These are phyloP conservation scores for Zaprionus vittiger DNA, from an alignment of 1,140 invertebrate species.

Conservation along the genomic window DNA sequence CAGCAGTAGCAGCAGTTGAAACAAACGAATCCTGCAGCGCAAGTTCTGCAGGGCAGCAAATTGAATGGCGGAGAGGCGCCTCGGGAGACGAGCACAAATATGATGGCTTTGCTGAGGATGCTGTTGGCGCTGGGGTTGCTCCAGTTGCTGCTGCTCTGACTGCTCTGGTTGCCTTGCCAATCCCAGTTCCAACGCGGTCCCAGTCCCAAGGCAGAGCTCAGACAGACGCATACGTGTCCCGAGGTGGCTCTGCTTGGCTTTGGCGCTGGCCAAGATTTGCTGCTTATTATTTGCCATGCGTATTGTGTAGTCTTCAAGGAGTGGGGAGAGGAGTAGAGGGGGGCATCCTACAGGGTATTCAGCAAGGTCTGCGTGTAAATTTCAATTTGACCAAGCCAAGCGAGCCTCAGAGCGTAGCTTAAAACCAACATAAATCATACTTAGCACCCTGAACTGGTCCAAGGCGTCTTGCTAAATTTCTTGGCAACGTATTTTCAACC, in stretches of 20 bases:
- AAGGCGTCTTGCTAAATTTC: not conserved
- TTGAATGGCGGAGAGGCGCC: slow-evolving; percentile 36
- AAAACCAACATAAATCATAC: slow-evolving; percentile 78
- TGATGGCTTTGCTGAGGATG: slow-evolving; percentile 21
- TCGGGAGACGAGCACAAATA: slow-evolving; percentile 24
- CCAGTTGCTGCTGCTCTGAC: not conserved
- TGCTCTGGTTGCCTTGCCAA: slow-evolving; percentile 13
- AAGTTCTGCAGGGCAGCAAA: slow-evolving; percentile 50
- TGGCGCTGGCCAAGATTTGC: slow-evolving; percentile 34
- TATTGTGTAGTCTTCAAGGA: not conserved
- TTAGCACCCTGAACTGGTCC: slow-evolving; percentile 59
- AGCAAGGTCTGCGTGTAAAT: slow-evolving; percentile 62
- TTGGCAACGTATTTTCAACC: not conserved
- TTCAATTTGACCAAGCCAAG: slow-evolving; percentile 76
- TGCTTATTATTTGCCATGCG: slow-evolving; percentile 48
- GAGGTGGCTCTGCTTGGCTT: slow-evolving; percentile 25
- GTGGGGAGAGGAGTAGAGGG: not conserved
- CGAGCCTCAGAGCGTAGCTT: slow-evolving; percentile 57
- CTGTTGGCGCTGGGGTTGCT: not conserved
- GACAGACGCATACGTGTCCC: slow-evolving; percentile 42
- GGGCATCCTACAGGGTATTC: slow-evolving; percentile 33
- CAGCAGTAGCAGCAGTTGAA: slow-evolving; percentile 35
- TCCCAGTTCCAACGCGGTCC: slow-evolving; percentile 2
- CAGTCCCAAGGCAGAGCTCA: slow-evolving; percentile 21
- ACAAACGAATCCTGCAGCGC: slow-evolving; percentile 70